Evolutionary conservation across 2,797 vertebrate genomes (phyloP), one percentile per base, ranked within the genome.

Genomic region (Euthynnus affinis): DNA sequence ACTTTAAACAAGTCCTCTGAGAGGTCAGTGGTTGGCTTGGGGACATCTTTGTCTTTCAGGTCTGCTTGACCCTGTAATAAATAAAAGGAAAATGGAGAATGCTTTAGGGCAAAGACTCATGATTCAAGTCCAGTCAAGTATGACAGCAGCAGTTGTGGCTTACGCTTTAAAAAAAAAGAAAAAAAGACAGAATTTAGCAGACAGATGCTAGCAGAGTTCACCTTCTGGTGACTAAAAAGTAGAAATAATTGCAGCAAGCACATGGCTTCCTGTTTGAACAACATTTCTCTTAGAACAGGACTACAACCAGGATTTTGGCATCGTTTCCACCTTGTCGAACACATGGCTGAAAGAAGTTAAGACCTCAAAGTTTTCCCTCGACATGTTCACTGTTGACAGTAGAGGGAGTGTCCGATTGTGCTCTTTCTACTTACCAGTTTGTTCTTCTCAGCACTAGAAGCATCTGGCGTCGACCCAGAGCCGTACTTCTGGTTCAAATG

Each of bases 1-100:
- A 99, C 98, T 97, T 99, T 99, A 90, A 99, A 99, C 79, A 99
- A 95, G 87, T 99, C 98, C 93, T 99, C 98, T 9, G 98, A 99
- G 93, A 99, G 98, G 93, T 99, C 98, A 82, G 96, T 98, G 93
- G 93, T 96, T 85, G 96, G 95, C 93, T 98, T 99, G 85, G 96
- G 96, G 87, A 94, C 76, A 74, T 99, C 98, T 95, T 98, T 98
- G 88, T 99, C 98, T 92, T 98, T 98, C 34, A 73, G 53, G 76
- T 87, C 91, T 65, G 92, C 70, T 81, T 94, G 96, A 88, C 94
- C 96, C 96, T 97, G 75, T 29, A 60, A 82, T 3, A 66, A 25
- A 58, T 5, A 80, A 85, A 79, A 3, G 62, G 81, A 60, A 74
- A 53, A 71, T 46, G 0, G 0, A 23, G 13, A 76, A 23, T 0